These are phyloP conservation scores for Sorex araneus DNA, from an alignment of 2,113 vertebrate species.

Conservation along the genomic window DNA sequence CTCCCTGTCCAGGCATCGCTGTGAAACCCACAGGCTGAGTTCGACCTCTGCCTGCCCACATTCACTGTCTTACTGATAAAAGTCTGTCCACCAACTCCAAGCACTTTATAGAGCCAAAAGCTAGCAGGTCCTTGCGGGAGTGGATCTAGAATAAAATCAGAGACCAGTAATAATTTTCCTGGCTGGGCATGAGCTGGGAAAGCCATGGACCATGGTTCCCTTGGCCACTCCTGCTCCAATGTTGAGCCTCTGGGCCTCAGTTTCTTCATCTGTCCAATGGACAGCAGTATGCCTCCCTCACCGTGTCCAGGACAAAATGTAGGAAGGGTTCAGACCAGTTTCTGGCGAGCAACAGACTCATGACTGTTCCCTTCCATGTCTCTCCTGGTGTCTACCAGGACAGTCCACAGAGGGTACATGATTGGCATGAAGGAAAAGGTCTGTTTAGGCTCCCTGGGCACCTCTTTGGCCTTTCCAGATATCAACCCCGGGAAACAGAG, in stretches of 20 bases:
- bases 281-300: neutral
- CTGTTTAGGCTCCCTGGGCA: neutral
- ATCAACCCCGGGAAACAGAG: neutral
- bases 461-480: neutral
- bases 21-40: neutral
- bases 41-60: too few relatives aligned
- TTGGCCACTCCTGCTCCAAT: neutral
- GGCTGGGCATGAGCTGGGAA: neutral
- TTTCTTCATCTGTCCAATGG: neutral
- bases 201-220: too few relatives aligned
- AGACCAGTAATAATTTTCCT: neutral
- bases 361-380: neutral
- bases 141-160: too few relatives aligned
- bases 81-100: too few relatives aligned
- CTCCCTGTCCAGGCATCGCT: neutral
- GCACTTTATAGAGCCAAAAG: too few relatives aligned
- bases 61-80: too few relatives aligned
- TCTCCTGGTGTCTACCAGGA: neutral
- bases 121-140: too few relatives aligned
- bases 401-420: neutral
- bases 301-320: neutral
- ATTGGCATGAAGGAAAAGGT: neutral
- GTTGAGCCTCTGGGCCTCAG: neutral
- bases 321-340: neutral
- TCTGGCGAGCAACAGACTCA: accelerated